Base-by-base conservation (phyloP, 23 tunicate species). In the Corella eumyota region DNA sequence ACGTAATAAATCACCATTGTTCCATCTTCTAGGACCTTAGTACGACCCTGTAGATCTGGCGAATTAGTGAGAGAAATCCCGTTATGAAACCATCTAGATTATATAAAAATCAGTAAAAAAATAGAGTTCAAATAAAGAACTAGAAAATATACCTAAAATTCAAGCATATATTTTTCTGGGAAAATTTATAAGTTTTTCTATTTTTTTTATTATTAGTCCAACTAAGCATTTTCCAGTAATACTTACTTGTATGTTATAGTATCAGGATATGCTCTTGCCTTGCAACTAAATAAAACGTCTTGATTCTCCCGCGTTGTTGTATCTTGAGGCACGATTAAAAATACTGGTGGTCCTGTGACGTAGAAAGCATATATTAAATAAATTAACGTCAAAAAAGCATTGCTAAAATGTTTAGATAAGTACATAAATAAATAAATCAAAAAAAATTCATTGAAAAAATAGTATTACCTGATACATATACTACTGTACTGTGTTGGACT, bases 11-110 rank as follows among this genome's bases (percentile, higher is more conserved):
- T 74, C 56, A 64, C 58, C 33, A 84, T 38, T 2, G 72, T 67
- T 25, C 74, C 83, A 7, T 64, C 78, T 19, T 67, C 30, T 35
- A 36, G 56, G 21, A 51, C 52, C 13, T 11, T 32, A 20, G 27
- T 24, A 13, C 73, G 60, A 22, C 31, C 74, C 7, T 27, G 26
- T 1, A 24, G 56, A 25, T 47, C 52, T 17, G 68, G 36, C 19
- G n/a, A 25, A 23, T 56, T 25, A 29, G 65, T 28, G 6, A 72
- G 60, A 26, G 67, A 57, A 7, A 32, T 27, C 7, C 71, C 92
- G 30, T 82, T 74, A 65, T 74, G 67, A 34, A 38, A 65, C 92
- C 92, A 82, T 3, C 92, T 82, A 21, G 59, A n/a, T n/a, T n/a
- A n/a, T n/a, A n/a, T n/a, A n/a, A n/a, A n/a, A n/a, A n/a, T n/a